A percentile compares a stretch with the other conserved stretches of the same genome.
Evolutionary conservation across 2,797 vertebrate genomes (phyloP).

Genomic region (Fundulus diaphanus): DNA sequence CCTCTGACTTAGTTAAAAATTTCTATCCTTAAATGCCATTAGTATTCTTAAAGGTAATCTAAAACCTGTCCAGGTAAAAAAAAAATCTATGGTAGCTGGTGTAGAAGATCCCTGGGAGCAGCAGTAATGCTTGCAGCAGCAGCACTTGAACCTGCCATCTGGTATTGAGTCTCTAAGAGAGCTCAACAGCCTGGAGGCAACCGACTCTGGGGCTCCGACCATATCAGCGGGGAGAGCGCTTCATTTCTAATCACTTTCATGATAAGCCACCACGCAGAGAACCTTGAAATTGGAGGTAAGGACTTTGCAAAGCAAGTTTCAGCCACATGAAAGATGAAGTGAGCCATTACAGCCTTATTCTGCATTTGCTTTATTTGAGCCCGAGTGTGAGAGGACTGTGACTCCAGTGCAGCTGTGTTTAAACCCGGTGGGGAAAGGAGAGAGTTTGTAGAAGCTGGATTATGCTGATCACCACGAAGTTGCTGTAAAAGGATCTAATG

Average conservation of each 20-base stretch:
- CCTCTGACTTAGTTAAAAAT: background rate
- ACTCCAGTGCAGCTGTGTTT: constrained; percentile 45
- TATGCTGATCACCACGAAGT: constrained; percentile 48
- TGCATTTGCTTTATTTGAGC: constrained; percentile 45
- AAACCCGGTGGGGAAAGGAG: constrained; percentile 52
- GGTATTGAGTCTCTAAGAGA: constrained; percentile 60
- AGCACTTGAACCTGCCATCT: constrained; percentile 57
- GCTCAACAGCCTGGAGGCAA: constrained; percentile 59
- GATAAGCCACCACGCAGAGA: constrained; percentile 62
- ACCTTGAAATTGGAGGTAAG: constrained; percentile 67
- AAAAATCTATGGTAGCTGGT: constrained; percentile 46
- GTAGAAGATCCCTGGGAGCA: constrained; percentile 55
- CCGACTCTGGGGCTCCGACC: constrained; percentile 61
- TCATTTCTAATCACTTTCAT: constrained; percentile 72
- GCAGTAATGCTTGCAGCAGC: constrained; percentile 55
- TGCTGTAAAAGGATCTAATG: constrained; percentile 36
- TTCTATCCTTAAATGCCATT: constrained; percentile 24
- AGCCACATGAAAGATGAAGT: constrained; percentile 57
- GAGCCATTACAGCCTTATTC: constrained; percentile 52
- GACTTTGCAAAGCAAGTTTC: constrained; percentile 49
- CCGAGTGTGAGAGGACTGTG: constrained; percentile 42
- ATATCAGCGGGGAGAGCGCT: constrained; percentile 65
- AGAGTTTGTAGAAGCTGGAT: constrained; percentile 53
- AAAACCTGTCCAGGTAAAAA: constrained; percentile 43
- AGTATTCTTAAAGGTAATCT: constrained; percentile 29